Conservation (phyloP, 2,888 invertebrate genomes). For the Lithodes maja region DNA sequence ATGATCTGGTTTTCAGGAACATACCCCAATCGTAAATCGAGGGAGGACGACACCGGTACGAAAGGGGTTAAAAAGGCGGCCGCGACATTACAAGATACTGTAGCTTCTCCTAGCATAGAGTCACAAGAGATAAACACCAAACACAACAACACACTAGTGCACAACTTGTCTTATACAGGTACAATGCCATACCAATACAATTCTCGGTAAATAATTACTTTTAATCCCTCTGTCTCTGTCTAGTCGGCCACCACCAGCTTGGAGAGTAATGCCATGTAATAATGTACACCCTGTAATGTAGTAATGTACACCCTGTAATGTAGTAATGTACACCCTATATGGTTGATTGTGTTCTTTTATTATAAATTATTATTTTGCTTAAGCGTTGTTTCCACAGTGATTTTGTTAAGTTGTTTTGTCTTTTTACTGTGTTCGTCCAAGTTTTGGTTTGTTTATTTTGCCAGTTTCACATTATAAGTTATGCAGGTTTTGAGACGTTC, state of each 20-base stretch:
- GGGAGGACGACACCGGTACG: too few relatives aligned
- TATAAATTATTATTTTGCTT: too few relatives aligned
- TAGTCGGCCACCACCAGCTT: too few relatives aligned
- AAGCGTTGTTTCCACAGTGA: too few relatives aligned
- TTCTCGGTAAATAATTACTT: neutral
- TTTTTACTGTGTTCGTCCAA: too few relatives aligned
- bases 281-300: neutral
- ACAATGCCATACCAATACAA: constrained; percentile 47
- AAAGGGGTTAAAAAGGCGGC: neutral
- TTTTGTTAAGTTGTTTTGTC: too few relatives aligned
- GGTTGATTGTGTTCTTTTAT: neutral
- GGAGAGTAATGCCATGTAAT: too few relatives aligned
- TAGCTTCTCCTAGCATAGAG: constrained; percentile 29
- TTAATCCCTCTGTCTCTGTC: neutral
- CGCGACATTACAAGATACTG: constrained; percentile 25
- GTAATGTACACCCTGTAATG: neutral
- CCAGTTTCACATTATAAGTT: too few relatives aligned
- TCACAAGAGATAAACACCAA: constrained; percentile 2
- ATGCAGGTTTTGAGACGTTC: too few relatives aligned
- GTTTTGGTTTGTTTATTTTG: too few relatives aligned
- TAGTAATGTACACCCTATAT: constrained; percentile 6
- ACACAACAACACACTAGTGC: constrained; percentile 36
- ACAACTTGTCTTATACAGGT: constrained; percentile 41
- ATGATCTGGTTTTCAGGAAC: too few relatives aligned
- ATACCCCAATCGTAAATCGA: too few relatives aligned